Evolutionary conservation across 2,113 vertebrate species (phyloP).

Genomic region (Amblyornis subalaris): DNA sequence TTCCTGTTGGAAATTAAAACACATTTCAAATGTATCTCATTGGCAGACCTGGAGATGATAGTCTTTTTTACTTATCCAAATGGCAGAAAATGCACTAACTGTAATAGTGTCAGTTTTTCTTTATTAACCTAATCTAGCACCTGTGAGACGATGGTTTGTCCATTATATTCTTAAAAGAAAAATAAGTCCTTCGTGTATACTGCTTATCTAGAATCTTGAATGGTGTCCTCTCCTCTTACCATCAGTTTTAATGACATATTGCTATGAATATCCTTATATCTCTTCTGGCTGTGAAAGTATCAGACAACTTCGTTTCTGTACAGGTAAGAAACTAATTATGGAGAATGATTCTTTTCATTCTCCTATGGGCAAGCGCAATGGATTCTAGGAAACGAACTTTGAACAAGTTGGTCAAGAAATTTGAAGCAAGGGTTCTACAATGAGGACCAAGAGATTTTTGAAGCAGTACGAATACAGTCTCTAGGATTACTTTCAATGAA

Average conservation of each 20-base stretch:
- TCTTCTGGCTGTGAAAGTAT: background rate
- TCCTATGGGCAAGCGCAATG: background rate
- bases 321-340: background rate
- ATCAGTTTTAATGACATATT: background rate
- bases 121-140: background rate
- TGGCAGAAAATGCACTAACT: background rate
- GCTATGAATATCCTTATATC: background rate
- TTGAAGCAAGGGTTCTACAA: background rate
- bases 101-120: background rate
- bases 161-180: background rate
- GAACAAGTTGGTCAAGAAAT: background rate
- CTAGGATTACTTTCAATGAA: background rate
- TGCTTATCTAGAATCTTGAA: background rate
- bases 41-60: background rate
- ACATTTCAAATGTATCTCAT: background rate
- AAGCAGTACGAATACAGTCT: background rate
- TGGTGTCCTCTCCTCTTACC: background rate
- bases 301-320: background rate
- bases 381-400: background rate
- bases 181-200: background rate
- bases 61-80: background rate
- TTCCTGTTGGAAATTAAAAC: background rate
- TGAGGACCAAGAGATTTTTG: background rate
- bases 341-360: background rate
- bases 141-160: background rate